Evolutionary conservation across 1,140 invertebrate genomes (phyloP).

Genomic region (Drosophila ohnishii): DNA sequence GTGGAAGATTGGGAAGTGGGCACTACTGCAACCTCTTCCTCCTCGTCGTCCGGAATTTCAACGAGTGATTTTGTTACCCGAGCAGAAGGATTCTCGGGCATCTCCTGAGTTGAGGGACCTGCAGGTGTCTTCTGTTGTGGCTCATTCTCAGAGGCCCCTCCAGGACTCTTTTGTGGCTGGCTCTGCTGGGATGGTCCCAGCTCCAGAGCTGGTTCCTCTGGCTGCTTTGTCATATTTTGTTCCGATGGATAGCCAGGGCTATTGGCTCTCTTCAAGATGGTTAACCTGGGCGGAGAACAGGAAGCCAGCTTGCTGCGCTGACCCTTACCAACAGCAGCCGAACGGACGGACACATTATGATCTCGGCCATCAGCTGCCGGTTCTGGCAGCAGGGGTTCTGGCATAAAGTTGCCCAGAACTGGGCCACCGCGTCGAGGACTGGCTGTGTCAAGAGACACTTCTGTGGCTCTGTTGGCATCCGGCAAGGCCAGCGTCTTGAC

Average conservation of each 20-base stretch:
- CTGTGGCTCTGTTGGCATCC: neutral
- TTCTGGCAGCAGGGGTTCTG: neutral
- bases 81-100: neutral
- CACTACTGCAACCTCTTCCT: neutral
- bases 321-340: neutral
- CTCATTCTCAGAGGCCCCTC: neutral
- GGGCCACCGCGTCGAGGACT: neutral
- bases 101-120: neutral
- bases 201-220: neutral
- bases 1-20: too few relatives aligned
- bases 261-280: neutral
- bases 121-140: neutral
- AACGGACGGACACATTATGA: constrained; percentile 4
- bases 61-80: neutral
- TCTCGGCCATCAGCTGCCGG: neutral
- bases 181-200: neutral
- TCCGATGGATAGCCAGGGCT: neutral
- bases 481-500: neutral
- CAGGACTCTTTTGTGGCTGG: too few relatives aligned
- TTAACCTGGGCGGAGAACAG: neutral
- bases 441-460: neutral
- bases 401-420: constrained; percentile 28
- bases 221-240: neutral
- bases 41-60: neutral
- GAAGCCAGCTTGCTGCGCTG: neutral